Base-by-base conservation (phyloP, 2,113 vertebrate genomes). In the Otolemur garnettii region DNA sequence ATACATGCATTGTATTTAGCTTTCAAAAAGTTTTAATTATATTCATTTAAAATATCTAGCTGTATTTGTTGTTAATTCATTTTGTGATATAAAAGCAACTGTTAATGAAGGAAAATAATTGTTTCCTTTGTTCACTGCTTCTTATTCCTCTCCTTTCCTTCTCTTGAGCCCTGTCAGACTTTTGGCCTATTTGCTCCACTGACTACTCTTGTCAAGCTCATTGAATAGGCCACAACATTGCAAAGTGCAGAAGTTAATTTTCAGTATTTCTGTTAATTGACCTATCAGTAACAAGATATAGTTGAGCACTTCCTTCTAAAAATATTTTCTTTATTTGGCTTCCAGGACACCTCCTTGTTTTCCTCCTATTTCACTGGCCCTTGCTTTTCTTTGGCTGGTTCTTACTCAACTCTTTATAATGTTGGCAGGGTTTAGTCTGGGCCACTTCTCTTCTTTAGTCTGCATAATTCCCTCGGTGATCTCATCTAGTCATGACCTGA, bases 391-490 rank as follows among this genome's bases (percentile, higher is more conserved):
- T 57, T 50, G 64, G 64, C 17, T 84, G 22, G 55, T 79, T 83
- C 21, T 69, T 59, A 19, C n/a, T 77, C 33, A 69, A 18, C 64
- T 68, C 35, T 77, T 82, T 64, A 60, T 74, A 87, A n/a, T 57
- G 87, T 10, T 33, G 30, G 82, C 15, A 69, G 50, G 53, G 74
- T 14, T 79, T 62, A 87, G 62, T 59, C 77, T 50, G 78, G 71
- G 59, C 28, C 28, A 80, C 80, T 66, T 72, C 57, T 83, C 81
- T 93, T 72, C 88, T 38, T 71, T 66, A 28, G 72, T 80, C n/a
- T 26, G 50, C 28, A 55, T 55, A 53, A 82, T 95, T 84, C 30
- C 57, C 62, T 72, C 14, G 18, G 69, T 95, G 93, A 96, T 57
- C 57, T 91, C 90, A 93, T 45, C 12, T 2, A 88, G 55, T 90